These are phyloP conservation scores for Pollenia angustigena DNA, from an alignment of 2,888 invertebrate genomes.

Conservation along the genomic window DNA sequence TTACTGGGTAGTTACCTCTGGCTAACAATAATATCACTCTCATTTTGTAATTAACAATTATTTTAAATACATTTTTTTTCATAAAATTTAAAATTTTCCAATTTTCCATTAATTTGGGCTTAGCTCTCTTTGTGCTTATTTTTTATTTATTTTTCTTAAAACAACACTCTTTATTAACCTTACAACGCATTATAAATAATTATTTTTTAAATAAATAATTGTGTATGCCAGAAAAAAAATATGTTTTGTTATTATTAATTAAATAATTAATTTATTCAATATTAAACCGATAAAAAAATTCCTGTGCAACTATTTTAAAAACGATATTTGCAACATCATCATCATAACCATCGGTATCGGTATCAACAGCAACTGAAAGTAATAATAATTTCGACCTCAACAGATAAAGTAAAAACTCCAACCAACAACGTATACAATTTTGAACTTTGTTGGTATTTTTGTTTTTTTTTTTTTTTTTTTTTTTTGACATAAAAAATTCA, in stretches of 20 bases:
- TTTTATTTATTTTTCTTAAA: too few species aligned
- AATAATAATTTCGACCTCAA: constrained; percentile 19
- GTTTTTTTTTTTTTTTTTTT: neutral
- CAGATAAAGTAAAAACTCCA: constrained; percentile 6
- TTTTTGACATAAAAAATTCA: too few species aligned
- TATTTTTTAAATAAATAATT: constrained; percentile 17
- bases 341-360: neutral
- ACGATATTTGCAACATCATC: neutral
- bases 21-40: too few species aligned
- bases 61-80: too few species aligned
- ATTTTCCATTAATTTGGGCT: too few species aligned
- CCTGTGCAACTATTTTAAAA: constrained; percentile 43
- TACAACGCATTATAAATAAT: constrained; percentile 15
- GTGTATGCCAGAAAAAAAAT: neutral
- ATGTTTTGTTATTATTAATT: constrained; percentile 20
- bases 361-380: neutral
- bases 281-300: constrained; percentile 48
- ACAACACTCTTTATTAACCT: neutral
- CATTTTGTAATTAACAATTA: too few species aligned
- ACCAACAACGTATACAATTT: neutral
- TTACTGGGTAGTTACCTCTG: too few species aligned
- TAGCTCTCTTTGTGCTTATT: too few species aligned
- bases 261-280: constrained; percentile 43
- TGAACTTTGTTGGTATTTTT: neutral
- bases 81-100: too few species aligned